A percentile compares a stretch with the other conserved stretches of the same genome.
Evolutionary conservation across 1,140 invertebrate genomes (phyloP).

Genomic region (Mamestra configurata): DNA sequence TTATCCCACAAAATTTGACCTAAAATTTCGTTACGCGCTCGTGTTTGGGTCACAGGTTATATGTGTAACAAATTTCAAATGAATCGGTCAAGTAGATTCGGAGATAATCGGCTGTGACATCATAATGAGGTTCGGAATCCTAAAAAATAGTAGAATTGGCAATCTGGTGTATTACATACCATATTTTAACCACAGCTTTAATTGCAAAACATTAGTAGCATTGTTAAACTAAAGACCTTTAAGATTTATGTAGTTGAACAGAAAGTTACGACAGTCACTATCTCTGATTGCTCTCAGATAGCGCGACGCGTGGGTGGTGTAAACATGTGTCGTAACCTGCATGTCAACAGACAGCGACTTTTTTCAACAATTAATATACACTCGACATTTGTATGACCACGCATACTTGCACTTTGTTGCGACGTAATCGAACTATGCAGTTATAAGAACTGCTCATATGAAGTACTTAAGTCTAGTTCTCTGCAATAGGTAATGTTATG

Average conservation of each 20-base stretch:
- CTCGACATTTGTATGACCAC: constrained; percentile 1
- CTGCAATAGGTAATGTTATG: constrained; percentile 1
- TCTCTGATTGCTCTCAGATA: constrained; percentile 47
- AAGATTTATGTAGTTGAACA: constrained; percentile 19
- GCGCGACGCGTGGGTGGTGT: constrained; percentile 37
- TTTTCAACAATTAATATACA: constrained; percentile 44
- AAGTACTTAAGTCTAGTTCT: neutral
- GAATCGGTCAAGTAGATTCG: no score
- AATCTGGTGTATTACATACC: no score
- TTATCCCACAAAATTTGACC: no score
- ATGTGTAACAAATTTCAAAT: no score
- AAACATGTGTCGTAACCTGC: constrained; percentile 39
- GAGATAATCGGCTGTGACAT: no score
- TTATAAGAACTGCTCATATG: neutral
- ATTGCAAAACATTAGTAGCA: neutral
- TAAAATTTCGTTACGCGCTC: no score
- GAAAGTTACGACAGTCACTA: constrained; percentile 37
- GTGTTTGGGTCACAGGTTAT: no score
- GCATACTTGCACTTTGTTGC: neutral
- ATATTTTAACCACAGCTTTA: neutral
- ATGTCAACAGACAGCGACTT: constrained; percentile 29
- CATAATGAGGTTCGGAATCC: no score
- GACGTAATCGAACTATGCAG: constrained; percentile 17
- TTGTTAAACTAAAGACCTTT: neutral
- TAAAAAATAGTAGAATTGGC: no score